Percentiles rank a stretch among this genome's conserved stretches.
These are phyloP conservation scores for Pomacea maculata DNA, from an alignment of 1,140 invertebrate species.

Conservation along the genomic window DNA sequence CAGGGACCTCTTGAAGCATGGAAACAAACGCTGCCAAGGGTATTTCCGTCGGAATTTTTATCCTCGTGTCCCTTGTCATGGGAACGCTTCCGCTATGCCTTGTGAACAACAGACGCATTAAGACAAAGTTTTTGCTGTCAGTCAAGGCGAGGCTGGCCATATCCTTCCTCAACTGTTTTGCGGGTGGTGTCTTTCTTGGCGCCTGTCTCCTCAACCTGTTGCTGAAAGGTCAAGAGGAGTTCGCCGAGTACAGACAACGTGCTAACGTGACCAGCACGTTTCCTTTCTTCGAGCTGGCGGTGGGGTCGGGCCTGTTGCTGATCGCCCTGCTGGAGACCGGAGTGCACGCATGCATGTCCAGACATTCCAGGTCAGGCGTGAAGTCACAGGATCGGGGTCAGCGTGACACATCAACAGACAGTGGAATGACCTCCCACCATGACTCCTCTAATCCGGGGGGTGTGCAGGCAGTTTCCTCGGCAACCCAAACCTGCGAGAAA, in stretches of 20 bases:
- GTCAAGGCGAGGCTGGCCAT: background rate
- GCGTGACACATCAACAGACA: background rate
- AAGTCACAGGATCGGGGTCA: background rate
- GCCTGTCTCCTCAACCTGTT: constrained; percentile 69
- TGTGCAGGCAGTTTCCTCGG: background rate
- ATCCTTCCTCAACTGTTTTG: constrained; percentile 61
- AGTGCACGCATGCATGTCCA: constrained; percentile 2
- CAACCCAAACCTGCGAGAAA: background rate
- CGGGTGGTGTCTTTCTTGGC: constrained; percentile 70
- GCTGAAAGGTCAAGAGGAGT: constrained; percentile 64
- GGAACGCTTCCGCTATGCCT: constrained; percentile 13
- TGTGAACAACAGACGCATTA: background rate
- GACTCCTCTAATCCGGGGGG: background rate
- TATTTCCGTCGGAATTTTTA: constrained; percentile 16
- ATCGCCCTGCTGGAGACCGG: constrained; percentile 48
- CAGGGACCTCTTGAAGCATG: background rate
- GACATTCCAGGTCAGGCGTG: background rate
- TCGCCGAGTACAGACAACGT: constrained; percentile 36
- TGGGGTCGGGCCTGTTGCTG: constrained; percentile 69
- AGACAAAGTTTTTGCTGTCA: background rate
- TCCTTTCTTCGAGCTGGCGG: constrained; percentile 38
- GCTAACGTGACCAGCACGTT: background rate
- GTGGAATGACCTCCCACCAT: background rate
- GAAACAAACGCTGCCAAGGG: constrained; percentile 11
- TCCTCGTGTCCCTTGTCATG: constrained; percentile 16